Evolutionary conservation across 2,113 vertebrate species (phyloP), one percentile per base, ranked within the genome.

Genomic region (Lethenteron camtschaticum): DNA sequence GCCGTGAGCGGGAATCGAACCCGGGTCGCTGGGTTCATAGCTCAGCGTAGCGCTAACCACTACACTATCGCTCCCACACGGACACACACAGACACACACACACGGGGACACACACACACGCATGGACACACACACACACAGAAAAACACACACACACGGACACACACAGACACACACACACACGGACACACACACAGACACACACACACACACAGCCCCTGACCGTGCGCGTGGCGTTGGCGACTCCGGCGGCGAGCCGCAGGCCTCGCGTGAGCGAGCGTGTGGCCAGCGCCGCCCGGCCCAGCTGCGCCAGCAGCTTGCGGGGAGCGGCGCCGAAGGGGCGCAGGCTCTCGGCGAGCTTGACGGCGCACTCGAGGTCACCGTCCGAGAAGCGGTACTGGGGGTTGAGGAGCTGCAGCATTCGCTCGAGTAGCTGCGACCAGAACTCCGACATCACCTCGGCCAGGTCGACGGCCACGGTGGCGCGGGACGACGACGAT

Each of bases 381-480:
- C 83, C 80, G 0, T 91, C 87, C 0, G 81, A 87, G 78, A 99
- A 97, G 70, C 90, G 86, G 72, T 87, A 89, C 82, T 99, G 90
- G 0, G 89, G 88, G 72, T 99, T 99, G 71, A 99, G 86, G 73
- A 99, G 81, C 13, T 80, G 83, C 79, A 99, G 95, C 90, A 99
- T 97, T 72, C 92, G 83, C 79, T 97, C 94, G 78, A 99, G 82
- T 11, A 97, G 81, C 63, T 85, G 87, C 0, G 84, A 83, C 94
- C 94, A 99, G 80, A 99, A 99, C 13, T 96, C 92, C 0, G 87
- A 83, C 69, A 99, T 82, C 91, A 95, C 90, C 73, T 87, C 81
- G 71, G 92, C 88, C 78, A 99, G 77, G 41, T 41, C 41, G 41
- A 41, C 41, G 5, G 41, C 41, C 5, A 6, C 41, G 41, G 41